Evolutionary conservation across 1,140 invertebrate genomes (phyloP).

Genomic region (Solenopsis fugax): DNA sequence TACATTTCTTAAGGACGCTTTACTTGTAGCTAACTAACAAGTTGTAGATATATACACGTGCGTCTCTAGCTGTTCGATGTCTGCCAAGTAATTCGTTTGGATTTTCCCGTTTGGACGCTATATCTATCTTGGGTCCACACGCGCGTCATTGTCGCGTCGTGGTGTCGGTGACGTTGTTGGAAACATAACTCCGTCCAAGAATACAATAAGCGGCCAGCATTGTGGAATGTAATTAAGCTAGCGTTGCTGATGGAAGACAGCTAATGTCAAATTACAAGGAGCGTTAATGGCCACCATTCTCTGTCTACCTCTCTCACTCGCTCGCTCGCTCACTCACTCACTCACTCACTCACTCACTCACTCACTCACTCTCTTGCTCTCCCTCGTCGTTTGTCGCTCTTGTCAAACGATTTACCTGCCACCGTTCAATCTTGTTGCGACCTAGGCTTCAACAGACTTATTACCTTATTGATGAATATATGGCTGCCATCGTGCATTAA

Average conservation of each 20-base stretch:
- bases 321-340: neutral
- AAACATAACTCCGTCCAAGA: constrained; percentile 75
- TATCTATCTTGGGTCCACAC: constrained; percentile 14
- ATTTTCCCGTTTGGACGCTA: constrained; percentile 6
- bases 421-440: constrained; percentile 53
- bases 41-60: neutral
- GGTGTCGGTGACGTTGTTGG: constrained; percentile 55
- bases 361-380: neutral
- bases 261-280: constrained; percentile 85
- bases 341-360: constrained; percentile 25
- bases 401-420: constrained; percentile 57
- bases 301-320: constrained; percentile 30
- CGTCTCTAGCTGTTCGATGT: neutral
- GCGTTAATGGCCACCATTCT: constrained; percentile 40
- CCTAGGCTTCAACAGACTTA: constrained; percentile 27
- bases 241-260: constrained; percentile 81
- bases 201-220: constrained; percentile 80
- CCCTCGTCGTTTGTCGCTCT: constrained; percentile 33
- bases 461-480: constrained; percentile 26
- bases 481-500: neutral
- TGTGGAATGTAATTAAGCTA: constrained; percentile 86
- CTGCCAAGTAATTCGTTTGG: constrained; percentile 28
- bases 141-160: constrained; percentile 51
- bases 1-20: constrained; percentile 27
- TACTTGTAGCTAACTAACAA: constrained; percentile 22